Conservation (phyloP, 2,113 vertebrate species). For the Benitochromis conjunctus region DNA sequence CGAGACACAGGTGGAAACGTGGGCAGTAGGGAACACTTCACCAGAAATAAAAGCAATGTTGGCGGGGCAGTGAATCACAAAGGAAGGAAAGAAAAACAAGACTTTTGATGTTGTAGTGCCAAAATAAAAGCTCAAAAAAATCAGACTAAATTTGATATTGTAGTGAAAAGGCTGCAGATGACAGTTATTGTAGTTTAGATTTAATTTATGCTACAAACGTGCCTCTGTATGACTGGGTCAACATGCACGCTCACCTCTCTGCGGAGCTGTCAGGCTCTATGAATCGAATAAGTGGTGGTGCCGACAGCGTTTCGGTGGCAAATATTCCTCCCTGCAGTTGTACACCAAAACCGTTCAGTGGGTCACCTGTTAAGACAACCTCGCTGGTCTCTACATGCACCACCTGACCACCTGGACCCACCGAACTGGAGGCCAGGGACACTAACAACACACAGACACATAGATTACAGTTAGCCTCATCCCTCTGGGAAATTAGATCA, state of each 20-base stretch:
- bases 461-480: neutral
- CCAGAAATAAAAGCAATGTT: neutral
- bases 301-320: conserved; percentile 91
- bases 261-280: conserved; percentile 97
- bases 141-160: neutral
- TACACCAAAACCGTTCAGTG: conserved; percentile 92
- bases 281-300: conserved; percentile 91
- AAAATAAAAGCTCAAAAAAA: neutral
- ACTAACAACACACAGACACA: conserved; percentile 62
- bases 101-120: neutral
- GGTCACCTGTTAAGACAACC: conserved; percentile 87
- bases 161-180: neutral
- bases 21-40: neutral
- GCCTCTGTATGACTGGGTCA: neutral
- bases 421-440: conserved; percentile 89
- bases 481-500: fast-evolving
- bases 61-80: neutral
- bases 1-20: neutral
- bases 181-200: neutral
- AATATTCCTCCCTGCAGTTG: conserved; percentile 98
- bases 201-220: neutral
- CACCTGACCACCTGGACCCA: conserved; percentile 94
- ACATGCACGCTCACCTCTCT: conserved; percentile 80
- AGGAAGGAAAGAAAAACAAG: neutral
- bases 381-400: conserved; percentile 92